Evolutionary conservation across 2,888 invertebrate genomes (phyloP).

Genomic region (Caenorhabditis parvicauda): DNA sequence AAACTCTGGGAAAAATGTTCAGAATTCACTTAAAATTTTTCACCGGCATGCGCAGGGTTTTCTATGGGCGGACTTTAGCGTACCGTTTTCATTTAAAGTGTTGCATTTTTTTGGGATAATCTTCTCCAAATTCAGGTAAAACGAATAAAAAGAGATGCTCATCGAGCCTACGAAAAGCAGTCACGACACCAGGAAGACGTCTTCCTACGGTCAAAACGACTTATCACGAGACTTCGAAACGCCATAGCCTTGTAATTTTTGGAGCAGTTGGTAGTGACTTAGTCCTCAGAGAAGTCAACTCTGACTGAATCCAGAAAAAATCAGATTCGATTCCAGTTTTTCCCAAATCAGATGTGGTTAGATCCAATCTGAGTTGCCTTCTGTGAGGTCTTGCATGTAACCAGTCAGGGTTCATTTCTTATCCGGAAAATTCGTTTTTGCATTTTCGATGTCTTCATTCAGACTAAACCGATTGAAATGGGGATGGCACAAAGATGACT

Average conservation of each 20-base stretch:
- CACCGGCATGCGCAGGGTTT: too few species aligned
- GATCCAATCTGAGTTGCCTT: background rate
- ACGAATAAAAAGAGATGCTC: conserved; percentile 53
- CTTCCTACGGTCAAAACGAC: conserved; percentile 47
- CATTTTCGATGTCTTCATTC: conserved; percentile 1
- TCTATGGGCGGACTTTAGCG: too few species aligned
- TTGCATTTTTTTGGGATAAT: background rate
- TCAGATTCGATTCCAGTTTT: background rate
- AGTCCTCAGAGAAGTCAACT: too few species aligned
- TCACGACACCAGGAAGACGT: conserved; percentile 61
- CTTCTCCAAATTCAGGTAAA: too few species aligned
- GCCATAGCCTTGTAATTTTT: conserved; percentile 39
- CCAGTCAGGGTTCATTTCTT: background rate
- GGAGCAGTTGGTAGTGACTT: background rate
- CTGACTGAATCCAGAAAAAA: background rate
- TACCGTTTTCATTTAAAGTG: too few species aligned
- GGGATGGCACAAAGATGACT: conserved; percentile 55
- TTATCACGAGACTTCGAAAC: conserved; percentile 43
- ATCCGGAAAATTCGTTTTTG: background rate
- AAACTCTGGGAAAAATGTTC: too few species aligned
- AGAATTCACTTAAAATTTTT: too few species aligned
- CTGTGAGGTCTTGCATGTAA: background rate
- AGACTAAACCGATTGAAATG: conserved; percentile 36
- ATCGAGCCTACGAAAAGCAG: conserved; percentile 58
- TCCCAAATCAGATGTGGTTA: background rate